Evolutionary conservation across 2,888 invertebrate genomes (phyloP), one percentile per base, ranked within the genome.

Genomic region (Aleiodes leptofemur): DNA sequence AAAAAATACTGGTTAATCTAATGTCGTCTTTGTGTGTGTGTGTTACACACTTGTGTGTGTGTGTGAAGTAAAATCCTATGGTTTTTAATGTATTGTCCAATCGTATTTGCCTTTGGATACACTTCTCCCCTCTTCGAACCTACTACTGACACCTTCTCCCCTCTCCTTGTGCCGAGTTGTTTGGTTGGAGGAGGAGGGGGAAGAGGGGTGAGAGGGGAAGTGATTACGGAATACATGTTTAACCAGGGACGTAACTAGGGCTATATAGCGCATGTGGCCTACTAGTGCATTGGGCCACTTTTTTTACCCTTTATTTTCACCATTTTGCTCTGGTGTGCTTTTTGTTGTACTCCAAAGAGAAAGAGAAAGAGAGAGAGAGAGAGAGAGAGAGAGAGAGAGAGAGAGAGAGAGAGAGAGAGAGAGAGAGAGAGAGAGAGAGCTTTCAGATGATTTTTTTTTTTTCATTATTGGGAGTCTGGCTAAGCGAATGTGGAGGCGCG

Each of bases 201-300:
- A 31, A 48, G 57, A n/a, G n/a, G 48, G 59, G 16, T 4, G 29
- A 34, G 70, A 66, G 70, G 50, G 34, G 70, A 43, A 51, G 61
- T 38, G 64, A 29, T 51, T 72, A 73, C 74, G 72, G 68, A 64
- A 64, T 77, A 76, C 73, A 66, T 70, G 74, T 66, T 53, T 78
- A 75, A 74, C 78, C 80, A 80, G 80, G 79, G 80, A 79, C 80
- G 80, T 77, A 79, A 71, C 66, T 66, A 73, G 73, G 70, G 56
- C 72, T 57, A 77, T 57, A 77, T 73, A 79, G 79, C 79, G 79
- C 16, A 75, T 77, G 79, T 78, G 79, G 80, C 76, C 77, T 76
- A 73, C 74, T 73, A 74, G 77, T 74, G 31, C 34, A 34, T 34
- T 31, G 34, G 31, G 59, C 48, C 59, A 50, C 69, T 50, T 34